Base-by-base conservation (phyloP, 1,140 invertebrate genomes). In the Ephestia elutella region DNA sequence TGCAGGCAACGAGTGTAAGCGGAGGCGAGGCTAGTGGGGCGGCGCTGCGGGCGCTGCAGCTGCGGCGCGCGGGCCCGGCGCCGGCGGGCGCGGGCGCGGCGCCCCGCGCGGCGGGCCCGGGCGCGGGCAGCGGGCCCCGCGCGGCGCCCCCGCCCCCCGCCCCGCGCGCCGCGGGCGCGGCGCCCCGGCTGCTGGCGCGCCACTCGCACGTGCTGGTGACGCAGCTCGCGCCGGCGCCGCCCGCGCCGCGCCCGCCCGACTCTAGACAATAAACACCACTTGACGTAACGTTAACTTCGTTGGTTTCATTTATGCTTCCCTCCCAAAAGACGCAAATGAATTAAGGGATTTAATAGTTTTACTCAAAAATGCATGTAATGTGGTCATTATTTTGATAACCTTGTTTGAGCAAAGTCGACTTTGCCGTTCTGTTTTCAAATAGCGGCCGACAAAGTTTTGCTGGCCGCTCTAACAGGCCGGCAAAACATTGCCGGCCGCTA, bases 1-100 rank as follows among this genome's bases (percentile, higher is more conserved):
- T 10, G 11, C 30, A 25, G 48, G 57, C 9, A 25, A 30, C 28
- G 53, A 54, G 65, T 19, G 59, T 28, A 49, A 32, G 30, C 18
- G 51, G 58, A 48, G 55, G 64, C 62, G 63, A 57, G 49, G 65
- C 51, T 30, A 60, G 61, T 28, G 62, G 57, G 58, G 68, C 66
- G 17, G 68, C 74, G 55, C 68, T 77, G 68, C 76, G 78, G 64
- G 71, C 74, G 61, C 66, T 82, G 65, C 77, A 80, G 73, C 65
- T 83, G 66, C 71, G 78, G n/a, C 75, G 73, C 35, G 28, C 57
- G 32, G 25, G 48, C 35, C 25, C 69, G 48, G 55, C 17, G 21
- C 65, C 61, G 56, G 8, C 50, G 9, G n/a, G n/a, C n/a, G 50
- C 51, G 44, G 19, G 35, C 51, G 38, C 38, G 38, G 38, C 60